These are phyloP conservation scores for Lepisosteus oculatus DNA, from an alignment of 2,113 vertebrate genomes.

Conservation along the genomic window DNA sequence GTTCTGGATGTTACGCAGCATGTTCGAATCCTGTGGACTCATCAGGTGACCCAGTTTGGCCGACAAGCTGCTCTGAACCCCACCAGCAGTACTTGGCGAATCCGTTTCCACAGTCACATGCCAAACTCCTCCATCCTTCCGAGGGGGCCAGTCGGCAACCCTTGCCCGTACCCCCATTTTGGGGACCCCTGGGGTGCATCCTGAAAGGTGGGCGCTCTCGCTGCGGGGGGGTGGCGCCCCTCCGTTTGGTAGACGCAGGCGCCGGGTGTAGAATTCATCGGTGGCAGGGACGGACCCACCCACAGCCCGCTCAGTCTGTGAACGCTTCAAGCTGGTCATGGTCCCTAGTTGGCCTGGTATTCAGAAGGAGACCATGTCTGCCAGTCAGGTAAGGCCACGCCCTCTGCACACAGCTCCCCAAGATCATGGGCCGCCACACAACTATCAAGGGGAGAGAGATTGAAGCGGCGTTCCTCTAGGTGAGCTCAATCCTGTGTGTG, in stretches of 20 bases:
- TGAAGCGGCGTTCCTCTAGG: not conserved
- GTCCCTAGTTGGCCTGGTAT: slow-evolving; percentile 54
- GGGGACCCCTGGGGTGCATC: slow-evolving; percentile 84
- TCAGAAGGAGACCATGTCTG: slow-evolving; percentile 51
- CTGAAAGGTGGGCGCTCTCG: slow-evolving; percentile 77
- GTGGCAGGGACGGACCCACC: slow-evolving; percentile 78
- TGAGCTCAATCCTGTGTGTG: too few relatives aligned
- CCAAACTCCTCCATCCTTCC: slow-evolving; percentile 76
- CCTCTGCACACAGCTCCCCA: slow-evolving; percentile 21
- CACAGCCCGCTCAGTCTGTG: slow-evolving; percentile 83
- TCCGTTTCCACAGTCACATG: slow-evolving; percentile 49
- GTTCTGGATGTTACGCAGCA: slow-evolving; percentile 91
- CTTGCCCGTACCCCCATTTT: slow-evolving; percentile 95
- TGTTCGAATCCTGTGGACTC: slow-evolving; percentile 85
- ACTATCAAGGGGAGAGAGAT: slow-evolving; percentile 19
- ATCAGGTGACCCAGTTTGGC: slow-evolving; percentile 76
- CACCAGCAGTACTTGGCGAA: slow-evolving; percentile 67
- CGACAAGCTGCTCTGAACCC: slow-evolving; percentile 50
- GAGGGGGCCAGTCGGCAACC: slow-evolving; percentile 92
- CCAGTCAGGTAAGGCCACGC: slow-evolving; percentile 28
- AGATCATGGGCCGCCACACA: slow-evolving; percentile 47
- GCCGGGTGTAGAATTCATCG: slow-evolving; percentile 89
- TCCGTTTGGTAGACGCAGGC: slow-evolving; percentile 84
- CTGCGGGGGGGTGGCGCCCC: slow-evolving; percentile 75
- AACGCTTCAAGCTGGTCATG: slow-evolving; percentile 90